Evolutionary conservation across 2,113 vertebrate species (phyloP), one percentile per base, ranked within the genome.

Genomic region (Gorsachius goisagi): DNA sequence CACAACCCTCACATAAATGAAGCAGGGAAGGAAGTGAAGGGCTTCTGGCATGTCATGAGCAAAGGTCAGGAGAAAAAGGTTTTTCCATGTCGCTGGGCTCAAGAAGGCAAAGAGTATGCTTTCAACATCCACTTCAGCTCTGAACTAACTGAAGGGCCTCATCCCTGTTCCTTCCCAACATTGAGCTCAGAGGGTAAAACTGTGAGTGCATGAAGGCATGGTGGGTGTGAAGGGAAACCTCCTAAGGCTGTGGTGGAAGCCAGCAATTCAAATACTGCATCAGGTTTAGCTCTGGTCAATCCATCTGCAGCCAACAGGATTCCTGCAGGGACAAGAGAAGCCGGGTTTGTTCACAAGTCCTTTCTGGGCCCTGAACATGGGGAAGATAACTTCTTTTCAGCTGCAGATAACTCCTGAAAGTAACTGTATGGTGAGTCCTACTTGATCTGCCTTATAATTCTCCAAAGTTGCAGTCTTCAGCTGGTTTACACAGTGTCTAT

Each of bases 1-100:
- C 44, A 30, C 9, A 10, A 9, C 4, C 32, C 22, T 56, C 26
- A 62, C 5, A 1, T 27, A 15, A 39, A 37, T 18, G 28, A 64
- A 59, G 17, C 1, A 33, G 9, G 12, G 3, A 27, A 52, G 16
- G 6, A 75, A 63, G 4, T 11, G 0, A 5, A n/a, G 15, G 26
- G 11, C 10, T 71, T 67, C 18, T 32, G 20, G 18, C 9, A 45
- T 11, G 22, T n/a, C 9, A 19, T 50, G 14, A 72, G 23, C 10
- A 68, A 56, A 58, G 17, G 14, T 30, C 26, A 35, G 15, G 12
- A 56, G 18, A 72, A 52, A 10, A 60, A 26, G 7, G 1, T 9
- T 16, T 44, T 56, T 55, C 28, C 12, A 75, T 47, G 28, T 85
- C 28, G 15, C 37, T 22, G 41, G 49, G 17, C 20, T 83, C 27